These are phyloP conservation scores for Brachyrhaphis roseni DNA, from an alignment of 2,797 vertebrate genomes.

Conservation along the genomic window DNA sequence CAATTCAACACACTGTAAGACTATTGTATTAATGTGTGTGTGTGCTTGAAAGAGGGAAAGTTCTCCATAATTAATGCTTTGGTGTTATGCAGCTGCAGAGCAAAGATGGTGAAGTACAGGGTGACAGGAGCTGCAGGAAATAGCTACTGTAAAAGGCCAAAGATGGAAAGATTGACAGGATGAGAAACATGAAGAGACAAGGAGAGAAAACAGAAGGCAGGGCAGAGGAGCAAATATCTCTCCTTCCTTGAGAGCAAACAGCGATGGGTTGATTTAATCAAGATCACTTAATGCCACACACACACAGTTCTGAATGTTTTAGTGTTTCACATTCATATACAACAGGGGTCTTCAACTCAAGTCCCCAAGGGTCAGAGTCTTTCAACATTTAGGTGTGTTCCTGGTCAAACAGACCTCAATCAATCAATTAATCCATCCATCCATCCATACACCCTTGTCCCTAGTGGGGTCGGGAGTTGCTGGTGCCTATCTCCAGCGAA, in stretches of 20 bases:
- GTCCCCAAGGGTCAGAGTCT: neutral
- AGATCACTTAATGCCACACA: conserved; percentile 24
- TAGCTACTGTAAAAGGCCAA: conserved; percentile 39
- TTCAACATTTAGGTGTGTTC: too few relatives aligned
- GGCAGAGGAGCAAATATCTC: neutral
- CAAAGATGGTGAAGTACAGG: conserved; percentile 47
- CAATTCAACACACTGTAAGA: conserved; percentile 26
- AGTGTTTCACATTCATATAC: neutral
- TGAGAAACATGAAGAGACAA: conserved; percentile 19
- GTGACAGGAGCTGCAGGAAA: conserved; percentile 40
- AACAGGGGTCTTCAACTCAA: neutral
- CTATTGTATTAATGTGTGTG: conserved; percentile 23
- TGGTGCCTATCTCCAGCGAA: too few relatives aligned
- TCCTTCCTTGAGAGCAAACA: conserved; percentile 4
- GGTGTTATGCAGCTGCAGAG: conserved; percentile 58
- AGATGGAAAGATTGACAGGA: conserved; percentile 27
- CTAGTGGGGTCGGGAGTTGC: too few relatives aligned
- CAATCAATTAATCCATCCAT: too few relatives aligned
- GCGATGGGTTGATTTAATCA: conserved; percentile 13
- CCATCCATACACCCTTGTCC: too few relatives aligned
- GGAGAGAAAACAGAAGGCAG: conserved; percentile 12
- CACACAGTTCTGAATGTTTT: conserved; percentile 1
- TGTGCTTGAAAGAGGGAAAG: conserved; percentile 2
- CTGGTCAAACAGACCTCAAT: too few relatives aligned
- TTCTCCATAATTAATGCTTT: conserved; percentile 68